phyloP scores from a whole-genome alignment of 1,140 invertebrate species.

The Globodera rostochiensis region DNA sequence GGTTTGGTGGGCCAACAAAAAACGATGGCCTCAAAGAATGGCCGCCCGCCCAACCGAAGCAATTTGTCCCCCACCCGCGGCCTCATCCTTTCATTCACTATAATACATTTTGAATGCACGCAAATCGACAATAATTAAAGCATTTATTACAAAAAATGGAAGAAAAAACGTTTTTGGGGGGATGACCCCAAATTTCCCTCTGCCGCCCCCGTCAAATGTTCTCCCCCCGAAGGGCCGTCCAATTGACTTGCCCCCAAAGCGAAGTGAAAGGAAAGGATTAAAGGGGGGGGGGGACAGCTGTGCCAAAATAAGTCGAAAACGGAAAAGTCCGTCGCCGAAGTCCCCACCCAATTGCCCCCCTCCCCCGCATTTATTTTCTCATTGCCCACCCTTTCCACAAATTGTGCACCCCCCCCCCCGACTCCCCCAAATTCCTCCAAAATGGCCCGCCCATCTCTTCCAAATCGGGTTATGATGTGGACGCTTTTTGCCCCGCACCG shows the following conservation, averaged over 20 bases:
- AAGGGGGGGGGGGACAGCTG: conserved; percentile 5
- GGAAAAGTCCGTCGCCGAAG: too few relatives aligned
- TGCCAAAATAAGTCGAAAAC: neutral
- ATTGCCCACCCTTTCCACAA: too few relatives aligned
- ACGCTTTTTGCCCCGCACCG: too few relatives aligned
- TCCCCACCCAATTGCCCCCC: too few relatives aligned
- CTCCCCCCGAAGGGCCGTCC: neutral
- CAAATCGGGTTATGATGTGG: too few relatives aligned
- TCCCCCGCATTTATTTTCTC: too few relatives aligned
- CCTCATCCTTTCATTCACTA: too few relatives aligned
- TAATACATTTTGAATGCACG: neutral
- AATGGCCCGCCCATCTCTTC: too few relatives aligned
- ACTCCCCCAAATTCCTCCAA: too few relatives aligned
- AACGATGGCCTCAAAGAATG: too few relatives aligned
- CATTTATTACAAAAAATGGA: neutral
- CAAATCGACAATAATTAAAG: neutral
- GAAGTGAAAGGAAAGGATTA: neutral
- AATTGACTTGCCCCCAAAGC: neutral
- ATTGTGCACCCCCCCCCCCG: too few relatives aligned
- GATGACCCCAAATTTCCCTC: neutral
- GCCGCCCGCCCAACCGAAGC: neutral
- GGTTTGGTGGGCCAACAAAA: too few relatives aligned
- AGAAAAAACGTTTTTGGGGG: neutral
- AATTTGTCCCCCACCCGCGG: neutral
- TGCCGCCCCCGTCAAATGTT: conserved; percentile 6